Evolutionary conservation across 2,113 vertebrate genomes (phyloP).

Genomic region (Microtus ochrogaster): DNA sequence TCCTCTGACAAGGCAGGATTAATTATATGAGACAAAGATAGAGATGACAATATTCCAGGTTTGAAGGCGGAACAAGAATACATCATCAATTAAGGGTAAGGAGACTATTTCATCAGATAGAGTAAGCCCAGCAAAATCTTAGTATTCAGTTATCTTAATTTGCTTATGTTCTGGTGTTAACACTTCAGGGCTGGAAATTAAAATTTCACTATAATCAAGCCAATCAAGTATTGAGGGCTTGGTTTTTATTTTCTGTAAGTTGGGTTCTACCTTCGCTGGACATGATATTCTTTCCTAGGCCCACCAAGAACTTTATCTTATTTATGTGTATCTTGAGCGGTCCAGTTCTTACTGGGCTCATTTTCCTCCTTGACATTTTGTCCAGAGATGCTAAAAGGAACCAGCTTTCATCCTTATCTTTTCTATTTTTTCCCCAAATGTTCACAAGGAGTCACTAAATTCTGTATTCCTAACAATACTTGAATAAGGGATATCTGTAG

Average conservation of each 20-base stretch:
- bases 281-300: background rate
- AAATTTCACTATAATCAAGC: background rate
- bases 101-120: background rate
- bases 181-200: background rate
- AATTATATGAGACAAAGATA: background rate
- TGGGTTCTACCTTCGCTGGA: background rate
- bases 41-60: background rate
- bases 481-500: background rate
- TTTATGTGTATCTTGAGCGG: background rate
- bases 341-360: background rate
- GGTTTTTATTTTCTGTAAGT: background rate
- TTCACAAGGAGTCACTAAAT: background rate
- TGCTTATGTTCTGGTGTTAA: background rate
- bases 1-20: background rate
- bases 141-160: background rate
- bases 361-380: background rate
- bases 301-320: background rate
- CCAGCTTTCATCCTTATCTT: background rate
- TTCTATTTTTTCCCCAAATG: background rate
- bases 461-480: background rate
- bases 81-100: background rate
- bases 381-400: background rate
- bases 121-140: background rate
- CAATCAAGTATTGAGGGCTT: background rate
- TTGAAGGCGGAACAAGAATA: rapidly evolving